These are phyloP conservation scores for Antennarius striatus DNA, from an alignment of 2,113 vertebrate genomes.

Conservation along the genomic window DNA sequence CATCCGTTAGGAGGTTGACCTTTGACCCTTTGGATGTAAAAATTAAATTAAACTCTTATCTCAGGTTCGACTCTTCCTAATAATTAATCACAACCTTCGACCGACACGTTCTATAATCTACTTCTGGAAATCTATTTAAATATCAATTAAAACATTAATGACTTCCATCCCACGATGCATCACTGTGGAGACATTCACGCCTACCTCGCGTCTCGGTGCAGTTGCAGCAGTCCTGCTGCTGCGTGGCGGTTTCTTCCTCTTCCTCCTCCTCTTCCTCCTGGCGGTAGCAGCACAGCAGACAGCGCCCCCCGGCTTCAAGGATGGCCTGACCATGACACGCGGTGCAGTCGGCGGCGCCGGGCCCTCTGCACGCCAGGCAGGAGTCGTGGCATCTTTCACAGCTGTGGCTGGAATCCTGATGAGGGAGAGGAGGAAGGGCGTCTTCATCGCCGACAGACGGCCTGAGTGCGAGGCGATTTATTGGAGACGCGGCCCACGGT, in stretches of 20 bases:
- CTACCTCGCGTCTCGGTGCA: slow-evolving; percentile 86
- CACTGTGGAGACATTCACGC: neutral
- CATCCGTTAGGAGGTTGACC: too few relatives aligned
- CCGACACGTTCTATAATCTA: too few relatives aligned
- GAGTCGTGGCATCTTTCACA: slow-evolving; percentile 87
- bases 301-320: slow-evolving; percentile 83
- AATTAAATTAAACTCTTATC: too few relatives aligned
- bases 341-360: slow-evolving; percentile 86
- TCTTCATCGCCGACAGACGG: too few relatives aligned
- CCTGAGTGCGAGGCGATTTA: slow-evolving; percentile 31
- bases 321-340: slow-evolving; percentile 79
- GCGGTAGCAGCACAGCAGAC: slow-evolving; percentile 86
- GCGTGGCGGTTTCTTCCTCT: neutral
- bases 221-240: slow-evolving; percentile 86
- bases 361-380: slow-evolving; percentile 88
- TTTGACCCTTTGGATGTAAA: too few relatives aligned
- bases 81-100: too few relatives aligned
- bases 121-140: too few relatives aligned
- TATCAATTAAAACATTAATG: too few relatives aligned
- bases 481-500: slow-evolving; percentile 22
- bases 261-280: slow-evolving; percentile 24
- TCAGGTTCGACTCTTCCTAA: too few relatives aligned
- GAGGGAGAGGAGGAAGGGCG: neutral
- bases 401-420: slow-evolving; percentile 34
- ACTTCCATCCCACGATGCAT: neutral